Conservation (phyloP, 2,113 vertebrate species). For the Drymodes brunneopygia region DNA sequence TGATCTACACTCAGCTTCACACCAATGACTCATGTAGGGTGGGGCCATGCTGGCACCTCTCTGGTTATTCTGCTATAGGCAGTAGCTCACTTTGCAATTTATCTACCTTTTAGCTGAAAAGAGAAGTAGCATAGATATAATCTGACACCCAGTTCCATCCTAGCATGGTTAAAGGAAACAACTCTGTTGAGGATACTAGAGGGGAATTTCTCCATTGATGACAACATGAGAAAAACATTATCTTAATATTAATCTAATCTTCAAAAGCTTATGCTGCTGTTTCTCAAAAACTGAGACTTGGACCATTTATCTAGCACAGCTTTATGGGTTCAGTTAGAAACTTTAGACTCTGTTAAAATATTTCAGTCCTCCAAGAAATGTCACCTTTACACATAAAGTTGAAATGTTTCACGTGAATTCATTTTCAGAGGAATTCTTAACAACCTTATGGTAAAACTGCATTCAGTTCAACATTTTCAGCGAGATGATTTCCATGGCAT, state of each 20-base stretch:
- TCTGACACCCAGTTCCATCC: slow-evolving; percentile 17
- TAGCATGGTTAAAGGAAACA: slow-evolving; percentile 29
- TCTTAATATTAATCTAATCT: slow-evolving; percentile 43
- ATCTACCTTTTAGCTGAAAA: background rate
- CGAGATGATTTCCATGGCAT: background rate
- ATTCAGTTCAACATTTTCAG: background rate
- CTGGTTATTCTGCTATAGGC: background rate
- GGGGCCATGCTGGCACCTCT: background rate
- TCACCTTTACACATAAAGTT: background rate
- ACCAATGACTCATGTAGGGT: background rate
- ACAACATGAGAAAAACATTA: slow-evolving; percentile 60
- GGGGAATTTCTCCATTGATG: slow-evolving; percentile 60
- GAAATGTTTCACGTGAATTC: background rate
- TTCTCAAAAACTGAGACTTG: slow-evolving; percentile 21
- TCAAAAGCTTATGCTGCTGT: slow-evolving; percentile 19
- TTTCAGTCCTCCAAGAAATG: background rate
- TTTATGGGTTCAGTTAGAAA: background rate
- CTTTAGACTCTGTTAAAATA: background rate
- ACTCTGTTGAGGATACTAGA: slow-evolving; percentile 22
- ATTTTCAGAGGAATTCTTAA: background rate
- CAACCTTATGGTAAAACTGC: background rate
- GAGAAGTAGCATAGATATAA: background rate
- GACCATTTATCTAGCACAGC: background rate
- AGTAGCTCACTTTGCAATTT: background rate
- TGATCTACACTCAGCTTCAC: background rate